Base-by-base conservation (phyloP, 2,797 vertebrate species). In the Dromococcyx pavoninus region DNA sequence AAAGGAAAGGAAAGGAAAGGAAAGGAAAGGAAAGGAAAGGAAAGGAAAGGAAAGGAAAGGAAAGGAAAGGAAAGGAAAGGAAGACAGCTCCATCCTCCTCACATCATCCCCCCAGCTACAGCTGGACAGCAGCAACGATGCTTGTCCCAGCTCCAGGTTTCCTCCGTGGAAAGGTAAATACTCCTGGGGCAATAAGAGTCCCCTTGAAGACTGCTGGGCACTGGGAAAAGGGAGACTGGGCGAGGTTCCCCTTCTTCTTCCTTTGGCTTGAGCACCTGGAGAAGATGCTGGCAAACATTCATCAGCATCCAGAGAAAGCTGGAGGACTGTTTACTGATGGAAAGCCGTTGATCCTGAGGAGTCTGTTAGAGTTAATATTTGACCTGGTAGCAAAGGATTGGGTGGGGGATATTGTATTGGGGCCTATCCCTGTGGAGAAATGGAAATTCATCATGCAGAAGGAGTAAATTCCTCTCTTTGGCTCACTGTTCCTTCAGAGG, bases 171-270 rank as follows among this genome's bases (percentile, higher is more conserved):
- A 50, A 72, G 5, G 5, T 11, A 22, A 73, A 76, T 18, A 4
- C 32, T 3, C 11, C 18, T 17, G 14, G 50, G 25, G 9, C 3
- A 2, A 13, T 10, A 17, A 19, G 4, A 95, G 9, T 3, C 8
- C 14, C 35, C 39, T 21, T 22, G 7, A 22, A 62, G 6, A 1
- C 17, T 65, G 11, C 9, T 32, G 32, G 28, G 37, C 32, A 11
- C 7, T 7, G 28, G 33, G 44, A 11, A 83, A 74, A 66, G 10
- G 12, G 44, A 88, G 5, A 5, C 53, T 43, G n/a, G 37, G 24
- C 3, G 6, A 2, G 0, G 3, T 61, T 37, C 2, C 46, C 17
- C 13, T 2, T 2, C 33, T 88, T 44, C 39, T 30, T 62, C 7
- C n/a, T 73, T 56, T 57, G 53, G 22, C 25, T 60, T 64, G n/a